A percentile compares a stretch with the other conserved stretches of the same genome.
These are phyloP conservation scores for Cirrhinus mrigala DNA, from an alignment of 2,797 vertebrate genomes.

Conservation along the genomic window DNA sequence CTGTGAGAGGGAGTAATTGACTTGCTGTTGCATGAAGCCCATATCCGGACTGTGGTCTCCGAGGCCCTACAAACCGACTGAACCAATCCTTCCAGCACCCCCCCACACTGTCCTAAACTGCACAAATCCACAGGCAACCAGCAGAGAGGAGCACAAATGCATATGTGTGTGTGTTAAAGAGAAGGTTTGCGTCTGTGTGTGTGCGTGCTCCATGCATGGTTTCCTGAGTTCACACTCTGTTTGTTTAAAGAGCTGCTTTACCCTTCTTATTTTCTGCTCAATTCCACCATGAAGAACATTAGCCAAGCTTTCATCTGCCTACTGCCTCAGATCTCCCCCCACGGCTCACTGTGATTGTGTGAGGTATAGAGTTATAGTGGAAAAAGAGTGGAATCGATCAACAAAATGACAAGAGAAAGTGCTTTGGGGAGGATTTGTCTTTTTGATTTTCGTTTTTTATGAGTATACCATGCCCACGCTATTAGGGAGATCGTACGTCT, in stretches of 20 bases:
- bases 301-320: constrained; percentile 75
- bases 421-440: constrained; percentile 51
- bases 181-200: constrained; percentile 1
- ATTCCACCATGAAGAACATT: constrained; percentile 73
- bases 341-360: constrained; percentile 16
- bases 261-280: constrained; percentile 78
- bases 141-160: constrained; percentile 4
- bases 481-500: constrained; percentile 2
- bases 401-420: constrained; percentile 44
- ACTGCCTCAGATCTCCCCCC: constrained; percentile 56
- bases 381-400: constrained; percentile 22
- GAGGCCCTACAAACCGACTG: constrained; percentile 69
- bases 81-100: constrained; percentile 42
- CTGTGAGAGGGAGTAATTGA: constrained; percentile 72
- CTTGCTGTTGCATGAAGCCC: constrained; percentile 69
- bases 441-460: constrained; percentile 25
- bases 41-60: constrained; percentile 75
- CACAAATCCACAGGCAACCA: constrained; percentile 36
- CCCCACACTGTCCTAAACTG: constrained; percentile 34
- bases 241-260: constrained; percentile 76
- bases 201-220: constrained; percentile 18
- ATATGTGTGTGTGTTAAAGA: constrained; percentile 37
- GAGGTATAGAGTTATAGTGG: constrained; percentile 23
- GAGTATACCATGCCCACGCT: constrained; percentile 18
- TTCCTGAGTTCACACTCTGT: constrained; percentile 72